Percentiles rank a stretch among this genome's conserved stretches.
Conservation (phyloP, 2,888 invertebrate genomes). For the Himalopsyche japonica region DNA sequence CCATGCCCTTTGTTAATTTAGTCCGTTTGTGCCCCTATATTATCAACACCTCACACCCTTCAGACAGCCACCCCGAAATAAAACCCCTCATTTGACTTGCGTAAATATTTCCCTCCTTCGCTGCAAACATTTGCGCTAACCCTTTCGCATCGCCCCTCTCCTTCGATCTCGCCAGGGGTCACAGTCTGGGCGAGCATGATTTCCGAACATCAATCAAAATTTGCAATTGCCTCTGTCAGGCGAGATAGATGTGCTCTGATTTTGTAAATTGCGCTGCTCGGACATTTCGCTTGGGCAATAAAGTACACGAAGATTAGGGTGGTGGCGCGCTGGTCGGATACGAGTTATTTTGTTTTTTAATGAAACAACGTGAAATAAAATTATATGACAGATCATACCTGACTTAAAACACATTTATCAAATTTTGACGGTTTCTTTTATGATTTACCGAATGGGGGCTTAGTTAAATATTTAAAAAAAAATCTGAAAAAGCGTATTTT, state of each 20-base stretch:
- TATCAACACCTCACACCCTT: not conserved
- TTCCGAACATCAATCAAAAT: not conserved
- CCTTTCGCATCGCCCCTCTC: conserved; percentile 2
- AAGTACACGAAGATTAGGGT: not conserved
- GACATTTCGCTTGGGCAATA: not conserved
- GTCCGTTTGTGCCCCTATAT: not conserved
- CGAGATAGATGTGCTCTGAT: not conserved
- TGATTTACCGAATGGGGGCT: too few relatives aligned
- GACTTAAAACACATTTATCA: too few relatives aligned
- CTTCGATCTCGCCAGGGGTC: not conserved
- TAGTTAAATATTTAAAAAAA: too few relatives aligned
- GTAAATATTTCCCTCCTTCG: conserved; percentile 24
- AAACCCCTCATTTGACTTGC: conserved; percentile 10
- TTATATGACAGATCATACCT: too few relatives aligned
- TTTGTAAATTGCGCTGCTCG: not conserved
- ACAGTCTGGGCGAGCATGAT: not conserved
- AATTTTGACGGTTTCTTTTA: too few relatives aligned
- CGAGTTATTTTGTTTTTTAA: not conserved
- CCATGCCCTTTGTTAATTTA: not conserved
- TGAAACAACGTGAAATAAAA: too few relatives aligned
- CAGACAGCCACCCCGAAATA: not conserved
- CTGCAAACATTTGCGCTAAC: conserved; percentile 19
- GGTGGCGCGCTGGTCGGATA: not conserved
- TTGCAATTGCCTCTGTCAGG: not conserved
- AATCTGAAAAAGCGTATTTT: too few relatives aligned